Evolutionary conservation across 2,113 vertebrate species (phyloP).

Genomic region (Cavia porcellus): DNA sequence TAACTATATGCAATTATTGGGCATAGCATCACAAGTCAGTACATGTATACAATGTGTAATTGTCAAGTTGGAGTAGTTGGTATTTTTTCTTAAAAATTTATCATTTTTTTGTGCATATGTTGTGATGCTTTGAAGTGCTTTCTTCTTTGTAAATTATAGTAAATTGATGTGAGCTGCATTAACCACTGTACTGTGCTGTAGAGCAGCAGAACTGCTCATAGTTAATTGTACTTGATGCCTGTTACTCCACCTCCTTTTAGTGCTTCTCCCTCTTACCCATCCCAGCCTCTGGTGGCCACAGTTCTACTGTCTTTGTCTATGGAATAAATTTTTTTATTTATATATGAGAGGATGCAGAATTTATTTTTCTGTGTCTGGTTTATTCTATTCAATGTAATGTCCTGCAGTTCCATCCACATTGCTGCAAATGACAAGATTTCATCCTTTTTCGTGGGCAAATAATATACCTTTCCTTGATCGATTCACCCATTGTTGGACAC

Average conservation of each 20-base stretch:
- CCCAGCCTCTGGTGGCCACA: background rate
- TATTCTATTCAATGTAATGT: background rate
- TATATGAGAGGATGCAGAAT: background rate
- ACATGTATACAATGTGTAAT: background rate
- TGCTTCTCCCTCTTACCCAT: background rate
- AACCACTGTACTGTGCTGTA: background rate
- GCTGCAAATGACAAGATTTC: background rate
- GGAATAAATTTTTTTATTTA: background rate
- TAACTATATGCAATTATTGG: background rate
- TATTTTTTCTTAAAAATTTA: background rate
- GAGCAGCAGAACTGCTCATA: background rate
- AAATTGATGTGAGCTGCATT: background rate
- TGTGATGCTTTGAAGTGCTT: background rate
- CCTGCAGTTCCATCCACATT: background rate
- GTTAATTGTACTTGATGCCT: background rate
- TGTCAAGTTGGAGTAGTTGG: background rate
- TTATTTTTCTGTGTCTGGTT: background rate
- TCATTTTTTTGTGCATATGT: background rate
- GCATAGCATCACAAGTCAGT: background rate
- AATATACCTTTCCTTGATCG: background rate
- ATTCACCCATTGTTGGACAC: background rate
- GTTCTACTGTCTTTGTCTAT: background rate
- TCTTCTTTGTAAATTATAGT: background rate
- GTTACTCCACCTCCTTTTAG: background rate
- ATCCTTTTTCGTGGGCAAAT: background rate